A percentile compares a stretch with the other conserved stretches of the same genome.
These are phyloP conservation scores for Theretra japonica DNA, from an alignment of 2,888 invertebrate species.

Conservation along the genomic window DNA sequence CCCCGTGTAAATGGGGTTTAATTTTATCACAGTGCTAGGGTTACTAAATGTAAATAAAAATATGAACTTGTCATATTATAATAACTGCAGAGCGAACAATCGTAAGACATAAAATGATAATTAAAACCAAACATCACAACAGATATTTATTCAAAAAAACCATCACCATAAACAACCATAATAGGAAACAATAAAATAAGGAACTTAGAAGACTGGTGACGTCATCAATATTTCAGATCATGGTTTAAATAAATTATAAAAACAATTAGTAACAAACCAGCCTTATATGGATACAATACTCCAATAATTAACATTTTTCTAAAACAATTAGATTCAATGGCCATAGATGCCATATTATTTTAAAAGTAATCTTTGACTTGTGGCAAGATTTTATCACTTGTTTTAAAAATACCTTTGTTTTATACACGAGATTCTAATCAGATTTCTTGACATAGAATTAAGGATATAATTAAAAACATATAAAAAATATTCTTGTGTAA, in stretches of 20 bases:
- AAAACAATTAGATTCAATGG: background rate
- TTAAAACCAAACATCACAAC: conserved; percentile 4
- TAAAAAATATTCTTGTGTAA: background rate
- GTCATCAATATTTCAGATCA: background rate
- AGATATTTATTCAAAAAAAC: conserved; percentile 14
- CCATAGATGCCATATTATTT: background rate
- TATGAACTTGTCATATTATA: no score
- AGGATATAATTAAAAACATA: background rate
- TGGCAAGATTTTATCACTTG: conserved; percentile 1
- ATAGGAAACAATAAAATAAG: background rate
- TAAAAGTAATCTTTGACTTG: background rate
- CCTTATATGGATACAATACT: background rate
- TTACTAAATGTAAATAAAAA: no score
- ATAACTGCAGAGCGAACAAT: no score
- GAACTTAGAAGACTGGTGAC: conserved; percentile 15
- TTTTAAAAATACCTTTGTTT: background rate
- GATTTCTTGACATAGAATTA: background rate
- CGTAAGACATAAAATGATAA: background rate
- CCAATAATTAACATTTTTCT: background rate
- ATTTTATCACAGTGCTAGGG: no score
- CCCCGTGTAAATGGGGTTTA: no score
- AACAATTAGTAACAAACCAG: background rate
- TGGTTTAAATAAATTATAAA: background rate
- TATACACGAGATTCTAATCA: conserved; percentile 25
- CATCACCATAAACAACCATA: conserved; percentile 17